A percentile compares a stretch with the other conserved stretches of the same genome.
Evolutionary conservation across 2,888 invertebrate species (phyloP).

Genomic region (Ametastegia equiseti): DNA sequence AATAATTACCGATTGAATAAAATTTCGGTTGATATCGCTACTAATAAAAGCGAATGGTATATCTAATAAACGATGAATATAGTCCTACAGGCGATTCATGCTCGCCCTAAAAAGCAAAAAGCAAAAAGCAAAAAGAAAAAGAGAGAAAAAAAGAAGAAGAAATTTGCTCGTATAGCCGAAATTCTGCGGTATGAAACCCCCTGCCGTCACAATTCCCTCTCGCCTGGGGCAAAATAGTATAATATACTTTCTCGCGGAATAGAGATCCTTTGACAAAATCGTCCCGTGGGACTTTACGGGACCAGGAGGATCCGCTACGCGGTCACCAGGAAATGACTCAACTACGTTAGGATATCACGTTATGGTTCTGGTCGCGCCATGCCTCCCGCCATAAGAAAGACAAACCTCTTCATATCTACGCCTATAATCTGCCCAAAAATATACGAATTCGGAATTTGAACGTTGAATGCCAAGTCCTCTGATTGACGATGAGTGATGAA

Average conservation of each 20-base stretch:
- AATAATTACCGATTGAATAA: background rate
- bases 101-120: background rate
- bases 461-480: background rate
- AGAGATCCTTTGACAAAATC: slow-evolving; percentile 76
- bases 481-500: background rate
- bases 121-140: background rate
- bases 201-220: slow-evolving; percentile 70
- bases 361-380: slow-evolving; percentile 60
- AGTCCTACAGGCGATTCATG: slow-evolving; percentile 43
- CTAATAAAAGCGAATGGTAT: background rate
- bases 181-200: slow-evolving; percentile 52
- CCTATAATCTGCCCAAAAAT: background rate
- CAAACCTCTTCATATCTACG: slow-evolving; percentile 20
- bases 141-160: background rate
- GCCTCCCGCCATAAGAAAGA: slow-evolving; percentile 47
- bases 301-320: slow-evolving; percentile 68
- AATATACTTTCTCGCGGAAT: slow-evolving; percentile 74
- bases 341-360: slow-evolving; percentile 75
- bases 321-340: slow-evolving; percentile 75
- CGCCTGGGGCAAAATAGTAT: slow-evolving; percentile 68
- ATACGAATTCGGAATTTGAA: background rate
- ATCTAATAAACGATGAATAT: slow-evolving; percentile 31
- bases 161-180: slow-evolving; percentile 58
- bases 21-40: background rate
- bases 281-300: slow-evolving; percentile 70